These are phyloP conservation scores for Pongo pygmaeus DNA, from an alignment of 2,113 vertebrate genomes.

Conservation along the genomic window DNA sequence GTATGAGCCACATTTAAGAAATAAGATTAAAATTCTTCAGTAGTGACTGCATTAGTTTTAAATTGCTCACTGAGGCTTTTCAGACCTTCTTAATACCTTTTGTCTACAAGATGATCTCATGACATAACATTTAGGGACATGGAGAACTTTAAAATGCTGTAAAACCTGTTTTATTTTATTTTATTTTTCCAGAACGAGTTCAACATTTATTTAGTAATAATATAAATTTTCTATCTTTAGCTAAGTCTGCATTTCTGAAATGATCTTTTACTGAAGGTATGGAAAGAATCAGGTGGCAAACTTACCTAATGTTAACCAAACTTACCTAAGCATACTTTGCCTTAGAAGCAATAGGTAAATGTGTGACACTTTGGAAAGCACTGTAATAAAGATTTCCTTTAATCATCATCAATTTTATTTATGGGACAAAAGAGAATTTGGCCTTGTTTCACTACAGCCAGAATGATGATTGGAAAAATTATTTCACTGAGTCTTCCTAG, in stretches of 20 bases:
- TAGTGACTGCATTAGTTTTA: background rate
- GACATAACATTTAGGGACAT: background rate
- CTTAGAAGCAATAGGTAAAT: background rate
- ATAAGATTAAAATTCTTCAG: slow-evolving; percentile 1
- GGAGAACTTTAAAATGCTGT: background rate
- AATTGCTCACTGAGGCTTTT: background rate
- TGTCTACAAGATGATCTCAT: background rate
- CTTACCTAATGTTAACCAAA: background rate
- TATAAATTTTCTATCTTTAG: background rate
- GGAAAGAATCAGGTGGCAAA: background rate
- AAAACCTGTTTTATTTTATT: background rate
- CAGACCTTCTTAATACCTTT: background rate
- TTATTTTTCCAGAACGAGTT: background rate
- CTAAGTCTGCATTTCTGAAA: slow-evolving; percentile 38
- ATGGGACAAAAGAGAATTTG: background rate
- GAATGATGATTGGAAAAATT: background rate
- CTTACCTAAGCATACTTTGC: slow-evolving; percentile 10
- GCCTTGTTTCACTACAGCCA: background rate
- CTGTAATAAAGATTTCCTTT: background rate
- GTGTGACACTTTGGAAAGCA: background rate
- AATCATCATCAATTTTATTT: slow-evolving; percentile 12
- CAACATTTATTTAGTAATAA: slow-evolving; percentile 2
- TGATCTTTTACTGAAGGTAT: slow-evolving; percentile 46
- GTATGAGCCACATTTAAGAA: slow-evolving; percentile 19
- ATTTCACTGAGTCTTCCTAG: background rate